Percentiles rank a stretch among this genome's conserved stretches.
phyloP scores from a whole-genome alignment of 92 coral and sea anemone species.

The Zoanthus sansibaricus region DNA sequence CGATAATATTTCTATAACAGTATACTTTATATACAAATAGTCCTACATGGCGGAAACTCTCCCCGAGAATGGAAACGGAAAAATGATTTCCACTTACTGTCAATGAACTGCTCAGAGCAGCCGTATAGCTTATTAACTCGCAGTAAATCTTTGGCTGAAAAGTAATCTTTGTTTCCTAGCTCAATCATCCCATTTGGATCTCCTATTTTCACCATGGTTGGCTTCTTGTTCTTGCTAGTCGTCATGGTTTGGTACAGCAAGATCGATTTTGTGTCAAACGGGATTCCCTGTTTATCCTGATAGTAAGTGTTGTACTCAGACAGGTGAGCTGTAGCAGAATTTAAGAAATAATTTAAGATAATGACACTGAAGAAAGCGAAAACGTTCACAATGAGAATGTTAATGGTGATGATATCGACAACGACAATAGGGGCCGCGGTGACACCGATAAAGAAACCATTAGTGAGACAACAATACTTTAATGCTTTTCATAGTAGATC shows the following conservation, averaged over 20 bases:
- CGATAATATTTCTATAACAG: too few relatives aligned
- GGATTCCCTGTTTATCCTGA: background rate
- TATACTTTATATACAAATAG: too few relatives aligned
- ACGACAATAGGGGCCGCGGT: too few relatives aligned
- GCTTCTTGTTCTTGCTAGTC: background rate
- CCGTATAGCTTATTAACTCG: conserved; percentile 20
- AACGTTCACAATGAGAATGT: too few relatives aligned
- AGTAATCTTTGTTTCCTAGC: conserved; percentile 32
- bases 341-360: background rate
- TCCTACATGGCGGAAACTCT: too few relatives aligned
- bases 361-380: too few relatives aligned
- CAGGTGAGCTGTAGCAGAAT: background rate
- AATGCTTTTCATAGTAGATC: too few relatives aligned
- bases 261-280: background rate
- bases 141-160: conserved; percentile 20
- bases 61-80: background rate
- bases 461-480: too few relatives aligned
- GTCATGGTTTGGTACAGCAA: conserved; percentile 16
- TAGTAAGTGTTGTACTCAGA: background rate
- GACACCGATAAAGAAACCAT: too few relatives aligned
- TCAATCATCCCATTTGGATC: background rate
- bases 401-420: too few relatives aligned
- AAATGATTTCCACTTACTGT: conserved; percentile 19
- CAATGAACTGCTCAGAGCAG: conserved; percentile 21
- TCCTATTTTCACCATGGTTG: conserved; percentile 24